Evolutionary conservation across 2,888 invertebrate genomes (phyloP).

Genomic region (Drosophila pseudotalamancana): DNA sequence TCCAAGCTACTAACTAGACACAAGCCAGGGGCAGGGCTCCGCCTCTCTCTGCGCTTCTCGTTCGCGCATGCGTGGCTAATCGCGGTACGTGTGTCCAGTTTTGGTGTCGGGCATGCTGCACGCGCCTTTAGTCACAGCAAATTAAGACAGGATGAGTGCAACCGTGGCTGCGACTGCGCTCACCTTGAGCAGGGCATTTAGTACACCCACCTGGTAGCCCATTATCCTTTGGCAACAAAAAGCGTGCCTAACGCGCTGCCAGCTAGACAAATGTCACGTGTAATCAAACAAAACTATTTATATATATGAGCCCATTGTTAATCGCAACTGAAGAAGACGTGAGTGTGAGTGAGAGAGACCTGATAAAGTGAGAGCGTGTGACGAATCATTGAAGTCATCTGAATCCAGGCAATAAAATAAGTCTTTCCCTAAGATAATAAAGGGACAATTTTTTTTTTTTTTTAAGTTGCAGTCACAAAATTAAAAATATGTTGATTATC

Average conservation of each 20-base stretch:
- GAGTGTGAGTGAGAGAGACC: neutral
- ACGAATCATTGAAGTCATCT: too few species aligned
- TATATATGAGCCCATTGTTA: slow-evolving; percentile 35
- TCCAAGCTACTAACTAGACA: slow-evolving; percentile 69
- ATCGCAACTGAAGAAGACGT: slow-evolving; percentile 4
- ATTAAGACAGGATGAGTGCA: slow-evolving; percentile 49
- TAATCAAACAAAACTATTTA: slow-evolving; percentile 8
- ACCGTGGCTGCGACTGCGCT: neutral
- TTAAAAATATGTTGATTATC: too few species aligned
- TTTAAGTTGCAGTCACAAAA: too few species aligned
- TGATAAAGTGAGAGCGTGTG: neutral
- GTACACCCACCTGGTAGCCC: slow-evolving; percentile 71
- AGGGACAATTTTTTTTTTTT: too few species aligned
- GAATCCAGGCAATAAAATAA: too few species aligned
- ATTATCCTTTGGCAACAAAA: slow-evolving; percentile 71
- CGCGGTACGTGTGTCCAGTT: slow-evolving; percentile 68
- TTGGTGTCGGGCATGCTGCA: slow-evolving; percentile 31
- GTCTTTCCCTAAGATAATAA: too few species aligned
- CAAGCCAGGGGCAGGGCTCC: neutral
- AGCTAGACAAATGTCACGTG: slow-evolving; percentile 70
- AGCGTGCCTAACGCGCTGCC: slow-evolving; percentile 56
- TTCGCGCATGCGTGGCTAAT: slow-evolving; percentile 69
- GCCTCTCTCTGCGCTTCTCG: neutral
- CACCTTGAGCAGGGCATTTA: slow-evolving; percentile 58
- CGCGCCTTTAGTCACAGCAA: slow-evolving; percentile 72